Base-by-base conservation (phyloP, 2,888 invertebrate species). In the Adelphocoris suturalis region DNA sequence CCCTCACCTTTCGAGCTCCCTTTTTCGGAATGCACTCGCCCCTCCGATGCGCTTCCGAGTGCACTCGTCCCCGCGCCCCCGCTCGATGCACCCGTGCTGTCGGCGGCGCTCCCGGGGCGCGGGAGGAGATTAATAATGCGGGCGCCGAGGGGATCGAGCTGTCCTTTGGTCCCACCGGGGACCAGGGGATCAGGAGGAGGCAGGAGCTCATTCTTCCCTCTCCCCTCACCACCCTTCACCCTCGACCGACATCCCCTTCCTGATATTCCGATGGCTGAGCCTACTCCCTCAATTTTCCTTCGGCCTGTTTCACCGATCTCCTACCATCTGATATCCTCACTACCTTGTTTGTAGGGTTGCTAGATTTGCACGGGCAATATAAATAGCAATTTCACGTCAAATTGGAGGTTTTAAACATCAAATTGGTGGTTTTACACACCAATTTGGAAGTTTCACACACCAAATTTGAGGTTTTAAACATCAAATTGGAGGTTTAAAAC, bases 131-230 rank as follows among this genome's bases (percentile, higher is more conserved):
- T 68, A 68, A 68, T 68, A 68, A 68, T 23, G 68, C 68, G 57
- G 85, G 85, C 57, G 48, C 68, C 86, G 86, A 76, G 86, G 86
- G 76, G 86, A 37, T 86, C 46, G 68, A 86, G 86, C 86, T 86
- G 86, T 86, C 86, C 86, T 86, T 86, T 75, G 75, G 86, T 86
- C 75, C 86, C 86, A 86, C 46, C 86, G 75, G 47, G 1, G 47
- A 46, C 37, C 55, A 68, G 86, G 86, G 47, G 68, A n/a, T 19
- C 86, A 86, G 86, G 28, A 68, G 46, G 47, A n/a, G 68, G 68
- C 28, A 27, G 23, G 23, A 19, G 23, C 28, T 75, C 78, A 9
- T 16, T 19, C 37, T 28, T 47, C 48, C 19, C 48, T 23, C 48
- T 46, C 0, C 48, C 82, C 47, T n/a, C 46, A 5, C n/a, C 80